phyloP scores from a whole-genome alignment of 2,113 vertebrate genomes.

The Tonatia bakeri region DNA sequence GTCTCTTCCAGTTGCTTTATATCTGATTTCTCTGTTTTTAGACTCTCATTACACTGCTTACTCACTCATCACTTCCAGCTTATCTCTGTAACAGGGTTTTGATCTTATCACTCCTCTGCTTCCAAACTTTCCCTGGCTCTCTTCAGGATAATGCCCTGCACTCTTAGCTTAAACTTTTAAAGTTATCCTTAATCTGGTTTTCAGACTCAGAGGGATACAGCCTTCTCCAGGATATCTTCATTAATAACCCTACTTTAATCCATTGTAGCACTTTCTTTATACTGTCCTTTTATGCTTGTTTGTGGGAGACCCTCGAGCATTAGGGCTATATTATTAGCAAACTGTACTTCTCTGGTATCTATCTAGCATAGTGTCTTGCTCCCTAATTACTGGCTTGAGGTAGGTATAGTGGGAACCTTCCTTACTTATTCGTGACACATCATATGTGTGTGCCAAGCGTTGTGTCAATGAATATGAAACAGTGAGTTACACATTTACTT shows the following conservation, averaged over 20 bases:
- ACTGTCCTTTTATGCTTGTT: neutral
- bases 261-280: neutral
- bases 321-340: neutral
- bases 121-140: neutral
- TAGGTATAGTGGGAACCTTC: neutral
- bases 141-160: neutral
- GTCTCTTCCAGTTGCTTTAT: neutral
- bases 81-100: slow-evolving; percentile 23
- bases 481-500: neutral
- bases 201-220: neutral
- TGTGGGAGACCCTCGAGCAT: neutral
- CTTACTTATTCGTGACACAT: neutral
- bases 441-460: neutral
- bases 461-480: neutral
- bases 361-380: neutral
- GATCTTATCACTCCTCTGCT: slow-evolving; percentile 8
- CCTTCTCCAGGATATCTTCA: neutral
- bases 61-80: slow-evolving; percentile 15
- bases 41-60: neutral
- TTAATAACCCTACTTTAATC: neutral
- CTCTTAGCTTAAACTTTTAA: slow-evolving; percentile 6
- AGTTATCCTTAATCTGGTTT: neutral
- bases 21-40: slow-evolving; percentile 40
- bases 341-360: neutral
- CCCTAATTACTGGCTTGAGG: neutral